Conservation (phyloP, 2,888 invertebrate genomes). For the Zygothrica quintamaculata region DNA sequence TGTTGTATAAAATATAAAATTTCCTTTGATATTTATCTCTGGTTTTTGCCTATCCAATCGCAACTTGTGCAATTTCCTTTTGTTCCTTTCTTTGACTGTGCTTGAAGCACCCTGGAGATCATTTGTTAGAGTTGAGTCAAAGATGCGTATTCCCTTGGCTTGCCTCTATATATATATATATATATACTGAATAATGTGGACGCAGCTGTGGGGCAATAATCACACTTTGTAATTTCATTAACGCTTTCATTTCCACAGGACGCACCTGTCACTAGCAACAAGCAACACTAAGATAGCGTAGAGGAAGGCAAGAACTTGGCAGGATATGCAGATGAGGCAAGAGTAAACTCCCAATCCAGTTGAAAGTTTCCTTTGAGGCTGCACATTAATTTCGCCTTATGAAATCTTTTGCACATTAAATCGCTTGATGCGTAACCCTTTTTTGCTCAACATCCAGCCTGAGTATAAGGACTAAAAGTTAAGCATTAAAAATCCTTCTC, state of each 20-base stretch:
- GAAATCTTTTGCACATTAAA: conserved; percentile 69
- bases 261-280: conserved; percentile 43
- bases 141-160: conserved; percentile 9
- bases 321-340: not conserved
- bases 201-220: conserved; percentile 53
- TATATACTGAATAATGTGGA: too few species aligned
- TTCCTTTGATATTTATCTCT: too few species aligned
- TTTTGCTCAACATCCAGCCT: conserved; percentile 6
- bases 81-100: too few species aligned
- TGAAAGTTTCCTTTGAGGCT: conserved; percentile 7
- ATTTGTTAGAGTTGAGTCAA: too few species aligned
- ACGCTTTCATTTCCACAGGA: conserved; percentile 41
- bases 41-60: too few species aligned
- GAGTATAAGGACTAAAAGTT: conserved; percentile 38
- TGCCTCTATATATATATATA: too few species aligned
- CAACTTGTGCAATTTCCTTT: conserved; percentile 10
- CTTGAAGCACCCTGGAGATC: conserved; percentile 3
- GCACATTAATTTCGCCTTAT: conserved; percentile 68
- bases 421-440: conserved; percentile 50
- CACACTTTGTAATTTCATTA: conserved; percentile 67
- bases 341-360: conserved; percentile 25
- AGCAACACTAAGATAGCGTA: conserved; percentile 3
- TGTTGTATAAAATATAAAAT: too few species aligned
- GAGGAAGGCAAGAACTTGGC: not conserved
- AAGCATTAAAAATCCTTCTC: conserved; percentile 66